phyloP scores from a whole-genome alignment of 2,797 vertebrate genomes.

The Sciaenops ocellatus region DNA sequence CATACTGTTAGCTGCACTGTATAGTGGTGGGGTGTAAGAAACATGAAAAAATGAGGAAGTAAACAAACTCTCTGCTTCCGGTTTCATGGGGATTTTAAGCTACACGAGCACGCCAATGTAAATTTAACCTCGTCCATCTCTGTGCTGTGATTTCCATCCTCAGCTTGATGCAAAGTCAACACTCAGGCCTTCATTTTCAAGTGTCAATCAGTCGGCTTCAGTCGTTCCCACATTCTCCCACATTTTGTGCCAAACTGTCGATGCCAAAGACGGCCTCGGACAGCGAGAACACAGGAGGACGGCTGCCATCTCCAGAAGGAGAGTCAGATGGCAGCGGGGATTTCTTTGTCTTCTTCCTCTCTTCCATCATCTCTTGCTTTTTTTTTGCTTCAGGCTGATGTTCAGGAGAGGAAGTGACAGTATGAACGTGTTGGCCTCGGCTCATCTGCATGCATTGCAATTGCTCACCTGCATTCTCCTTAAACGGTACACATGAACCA shows the following conservation, averaged over 20 bases:
- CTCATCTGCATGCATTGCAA: conserved; percentile 23
- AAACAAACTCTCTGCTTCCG: not conserved
- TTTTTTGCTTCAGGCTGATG: conserved; percentile 15
- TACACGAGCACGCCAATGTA: not conserved
- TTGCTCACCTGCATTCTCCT: conserved; percentile 31
- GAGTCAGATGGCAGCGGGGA: conserved; percentile 55
- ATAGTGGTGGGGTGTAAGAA: no score
- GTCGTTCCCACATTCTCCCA: conserved; percentile 19
- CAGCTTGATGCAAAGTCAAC: not conserved
- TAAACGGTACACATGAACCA: conserved; percentile 26
- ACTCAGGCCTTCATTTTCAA: conserved; percentile 7
- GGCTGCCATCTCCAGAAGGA: conserved; percentile 51
- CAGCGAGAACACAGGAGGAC: conserved; percentile 50
- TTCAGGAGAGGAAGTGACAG: no score
- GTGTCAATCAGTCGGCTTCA: conserved; percentile 23
- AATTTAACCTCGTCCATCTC: not conserved
- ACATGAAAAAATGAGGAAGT: no score
- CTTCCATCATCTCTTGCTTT: not conserved
- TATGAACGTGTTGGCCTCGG: not conserved
- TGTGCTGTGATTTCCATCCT: not conserved
- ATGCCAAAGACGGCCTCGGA: conserved; percentile 34
- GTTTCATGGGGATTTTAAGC: not conserved
- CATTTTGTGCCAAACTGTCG: conserved; percentile 29
- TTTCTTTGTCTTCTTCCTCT: conserved; percentile 16
- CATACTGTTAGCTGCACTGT: no score